Evolutionary conservation across 2,888 invertebrate species (phyloP).

Genomic region (Watsonalla cultraria): DNA sequence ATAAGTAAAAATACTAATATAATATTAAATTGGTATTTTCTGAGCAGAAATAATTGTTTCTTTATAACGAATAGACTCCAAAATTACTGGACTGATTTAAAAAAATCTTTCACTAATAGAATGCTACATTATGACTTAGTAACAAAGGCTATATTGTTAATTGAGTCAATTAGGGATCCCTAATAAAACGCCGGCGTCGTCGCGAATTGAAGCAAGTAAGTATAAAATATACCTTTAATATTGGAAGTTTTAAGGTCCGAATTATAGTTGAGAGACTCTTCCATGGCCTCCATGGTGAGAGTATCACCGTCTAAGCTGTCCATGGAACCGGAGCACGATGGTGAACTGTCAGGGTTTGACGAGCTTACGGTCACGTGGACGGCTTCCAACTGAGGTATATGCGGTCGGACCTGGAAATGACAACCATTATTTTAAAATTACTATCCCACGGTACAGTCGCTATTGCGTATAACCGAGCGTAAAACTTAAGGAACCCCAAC

Average conservation of each 20-base stretch:
- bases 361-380: slow-evolving; percentile 71
- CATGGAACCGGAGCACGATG: slow-evolving; percentile 67
- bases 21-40: too few relatives aligned
- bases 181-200: not conserved
- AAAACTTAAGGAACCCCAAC: too few relatives aligned
- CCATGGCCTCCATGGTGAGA: slow-evolving; percentile 67
- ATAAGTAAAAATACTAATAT: too few relatives aligned
- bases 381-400: slow-evolving; percentile 82
- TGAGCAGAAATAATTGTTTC: too few relatives aligned
- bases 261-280: slow-evolving; percentile 62
- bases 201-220: too few relatives aligned
- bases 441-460: not conserved
- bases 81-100: too few relatives aligned
- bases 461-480: not conserved
- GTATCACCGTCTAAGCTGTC: slow-evolving; percentile 68
- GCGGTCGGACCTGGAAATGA: slow-evolving; percentile 79
- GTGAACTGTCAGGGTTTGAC: slow-evolving; percentile 62
- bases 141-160: too few relatives aligned
- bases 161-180: too few relatives aligned
- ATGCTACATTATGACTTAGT: too few relatives aligned
- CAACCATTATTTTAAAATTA: not conserved
- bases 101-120: too few relatives aligned
- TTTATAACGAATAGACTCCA: too few relatives aligned
- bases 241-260: slow-evolving; percentile 62
- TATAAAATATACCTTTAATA: slow-evolving; percentile 55